Evolutionary conservation across 2,888 invertebrate species (phyloP), one percentile per base, ranked within the genome.

Genomic region (Platycheirus rosarum): DNA sequence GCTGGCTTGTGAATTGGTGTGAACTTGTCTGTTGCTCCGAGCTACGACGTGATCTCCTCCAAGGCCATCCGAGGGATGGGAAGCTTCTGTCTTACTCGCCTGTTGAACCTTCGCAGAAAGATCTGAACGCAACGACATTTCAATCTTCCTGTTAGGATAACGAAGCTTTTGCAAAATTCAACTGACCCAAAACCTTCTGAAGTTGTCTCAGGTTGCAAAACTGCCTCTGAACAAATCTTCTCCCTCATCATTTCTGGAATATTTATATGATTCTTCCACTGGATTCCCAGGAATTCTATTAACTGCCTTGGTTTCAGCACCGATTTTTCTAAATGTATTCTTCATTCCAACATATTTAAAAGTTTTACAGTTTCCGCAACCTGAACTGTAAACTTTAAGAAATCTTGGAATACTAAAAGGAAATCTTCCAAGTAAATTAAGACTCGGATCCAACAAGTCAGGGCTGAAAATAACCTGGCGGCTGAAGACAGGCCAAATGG

Each of bases 401-500:
- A 16, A n/a, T 35, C 9, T 37, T 46, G 29, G 13, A 14, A 14
- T 2, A 9, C 60, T n/a, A 40, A 29, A 5, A 44, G 14, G 60
- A 32, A 71, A 9, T 71, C 62, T 60, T 70, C 70, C 11, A 71
- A 9, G 20, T 71, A 71, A 18, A 71, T 42, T 7, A 71, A 1
- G 0, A 62, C 51, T 16, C 63, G 37, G 9, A 65, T 46, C 60
- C 42, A 40, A 9, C 46, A 44, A 14, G 44, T 48, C 3, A 55
- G 14, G n/a, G 46, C 42, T 14, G 66, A 66, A 14, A 66, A 53
- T n/a, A 66, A 0, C 23, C 68, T 69, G 18, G 68, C 16, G 6
- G 60, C 60, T 14, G 60, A 71, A 0, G 70, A 18, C 0, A 62
- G 51, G 9, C 70, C 62, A 37, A 68, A 75, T 29, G 68, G 69